phyloP scores from a whole-genome alignment of 2,888 invertebrate species.

The Palloptera scutellata region DNA sequence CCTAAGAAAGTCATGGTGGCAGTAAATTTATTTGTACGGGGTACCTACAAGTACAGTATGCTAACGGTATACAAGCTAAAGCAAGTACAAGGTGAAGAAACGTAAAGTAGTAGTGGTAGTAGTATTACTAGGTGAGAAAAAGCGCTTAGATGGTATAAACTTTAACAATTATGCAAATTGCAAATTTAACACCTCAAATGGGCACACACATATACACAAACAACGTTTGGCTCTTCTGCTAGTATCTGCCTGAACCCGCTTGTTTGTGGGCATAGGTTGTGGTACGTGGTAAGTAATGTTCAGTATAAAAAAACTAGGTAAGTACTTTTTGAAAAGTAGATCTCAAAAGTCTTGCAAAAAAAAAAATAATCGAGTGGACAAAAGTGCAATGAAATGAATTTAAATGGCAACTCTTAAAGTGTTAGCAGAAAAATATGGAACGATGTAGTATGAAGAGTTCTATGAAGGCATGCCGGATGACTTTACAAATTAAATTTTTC shows the following conservation, averaged over 20 bases:
- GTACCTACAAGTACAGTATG: too few relatives aligned
- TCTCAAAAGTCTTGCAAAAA: too few relatives aligned
- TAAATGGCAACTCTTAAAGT: not conserved
- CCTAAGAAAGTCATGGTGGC: not conserved
- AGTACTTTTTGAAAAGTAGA: too few relatives aligned
- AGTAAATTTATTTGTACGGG: too few relatives aligned
- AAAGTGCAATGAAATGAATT: constrained; percentile 1
- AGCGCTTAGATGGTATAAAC: constrained; percentile 29
- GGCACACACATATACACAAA: not conserved
- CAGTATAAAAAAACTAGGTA: not conserved
- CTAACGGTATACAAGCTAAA: not conserved
- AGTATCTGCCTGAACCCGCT: not conserved
- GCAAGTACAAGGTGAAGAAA: not conserved
- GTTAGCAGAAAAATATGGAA: too few relatives aligned
- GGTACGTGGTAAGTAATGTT: not conserved
- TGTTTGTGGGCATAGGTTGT: too few relatives aligned
- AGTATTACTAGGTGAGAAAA: not conserved
- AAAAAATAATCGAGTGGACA: too few relatives aligned
- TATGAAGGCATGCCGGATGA: not conserved
- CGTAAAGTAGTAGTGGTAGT: not conserved
- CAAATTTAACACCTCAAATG: constrained; percentile 49
- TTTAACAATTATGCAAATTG: constrained; percentile 59
- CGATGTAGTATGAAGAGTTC: too few relatives aligned
- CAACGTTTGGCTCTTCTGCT: not conserved
- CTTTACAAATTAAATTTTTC: not conserved